Conservation (phyloP, 2,113 vertebrate genomes). For the Gorsachius goisagi region DNA sequence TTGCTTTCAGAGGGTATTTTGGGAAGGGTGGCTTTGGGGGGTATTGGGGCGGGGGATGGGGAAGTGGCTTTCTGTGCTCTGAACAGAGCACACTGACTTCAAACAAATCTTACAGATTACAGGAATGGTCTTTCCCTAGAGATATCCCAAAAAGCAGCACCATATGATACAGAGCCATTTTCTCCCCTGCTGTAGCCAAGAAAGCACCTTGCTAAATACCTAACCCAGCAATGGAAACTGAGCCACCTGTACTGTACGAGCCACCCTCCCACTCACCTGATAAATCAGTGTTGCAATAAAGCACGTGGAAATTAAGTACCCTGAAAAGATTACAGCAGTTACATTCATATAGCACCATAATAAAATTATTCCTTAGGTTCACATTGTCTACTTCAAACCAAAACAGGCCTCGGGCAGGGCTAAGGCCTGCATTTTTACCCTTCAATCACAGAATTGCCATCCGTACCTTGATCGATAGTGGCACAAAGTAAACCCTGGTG, state of each 20-base stretch:
- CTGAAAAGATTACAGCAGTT: constrained; percentile 27
- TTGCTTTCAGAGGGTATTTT: too few relatives aligned
- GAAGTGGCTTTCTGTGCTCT: too few relatives aligned
- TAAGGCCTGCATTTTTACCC: background rate
- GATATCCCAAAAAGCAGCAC: background rate
- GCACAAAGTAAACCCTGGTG: background rate
- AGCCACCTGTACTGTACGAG: constrained; percentile 31
- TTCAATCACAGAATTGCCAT: background rate
- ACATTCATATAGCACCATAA: background rate
- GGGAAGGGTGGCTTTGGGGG: too few relatives aligned
- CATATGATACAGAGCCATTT: background rate
- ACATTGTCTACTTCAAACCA: background rate
- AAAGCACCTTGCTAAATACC: background rate
- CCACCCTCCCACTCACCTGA: constrained; percentile 44
- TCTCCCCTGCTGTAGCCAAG: background rate
- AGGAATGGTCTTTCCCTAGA: background rate
- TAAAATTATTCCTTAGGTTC: background rate
- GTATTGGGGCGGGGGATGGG: too few relatives aligned
- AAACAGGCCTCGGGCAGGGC: fast-evolving
- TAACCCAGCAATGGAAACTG: background rate
- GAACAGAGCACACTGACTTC: background rate
- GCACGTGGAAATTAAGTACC: constrained; percentile 8
- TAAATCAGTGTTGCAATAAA: constrained; percentile 52
- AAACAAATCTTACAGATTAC: background rate
- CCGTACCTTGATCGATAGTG: background rate